A percentile compares a stretch with the other conserved stretches of the same genome.
phyloP scores from a whole-genome alignment of 2,888 invertebrate species.

The Ceriagrion tenellum region DNA sequence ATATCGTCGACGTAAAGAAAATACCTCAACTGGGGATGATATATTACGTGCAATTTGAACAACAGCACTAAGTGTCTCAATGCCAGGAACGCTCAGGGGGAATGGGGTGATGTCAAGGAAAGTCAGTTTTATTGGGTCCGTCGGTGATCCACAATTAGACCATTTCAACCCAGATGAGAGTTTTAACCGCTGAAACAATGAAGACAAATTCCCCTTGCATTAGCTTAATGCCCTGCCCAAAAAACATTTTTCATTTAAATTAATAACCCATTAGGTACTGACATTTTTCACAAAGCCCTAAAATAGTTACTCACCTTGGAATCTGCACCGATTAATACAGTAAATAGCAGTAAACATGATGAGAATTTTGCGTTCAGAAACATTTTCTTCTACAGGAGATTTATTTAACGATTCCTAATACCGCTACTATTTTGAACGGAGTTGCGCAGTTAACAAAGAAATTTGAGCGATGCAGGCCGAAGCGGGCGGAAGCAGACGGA shows the following conservation, averaged over 20 bases:
- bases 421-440: neutral
- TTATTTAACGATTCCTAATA: neutral
- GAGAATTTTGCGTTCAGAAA: neutral
- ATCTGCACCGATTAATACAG: neutral
- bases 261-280: neutral
- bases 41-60: constrained; percentile 47
- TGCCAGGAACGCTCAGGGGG: constrained; percentile 49
- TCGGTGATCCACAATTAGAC: constrained; percentile 68
- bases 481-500: neutral
- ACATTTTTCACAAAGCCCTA: neutral
- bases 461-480: too few species aligned
- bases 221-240: neutral
- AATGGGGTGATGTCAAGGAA: constrained; percentile 61
- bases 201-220: neutral
- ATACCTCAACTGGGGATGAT: constrained; percentile 69
- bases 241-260: neutral
- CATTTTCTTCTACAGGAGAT: neutral
- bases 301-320: neutral
- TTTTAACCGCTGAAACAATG: constrained; percentile 69
- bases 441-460: neutral
- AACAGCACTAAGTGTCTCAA: constrained; percentile 62
- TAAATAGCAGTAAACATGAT: neutral
- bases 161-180: constrained; percentile 41
- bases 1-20: neutral
- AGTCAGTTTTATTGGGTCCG: constrained; percentile 58